These are phyloP conservation scores for Drosophila nigricruria DNA, from an alignment of 2,888 invertebrate genomes.

Conservation along the genomic window DNA sequence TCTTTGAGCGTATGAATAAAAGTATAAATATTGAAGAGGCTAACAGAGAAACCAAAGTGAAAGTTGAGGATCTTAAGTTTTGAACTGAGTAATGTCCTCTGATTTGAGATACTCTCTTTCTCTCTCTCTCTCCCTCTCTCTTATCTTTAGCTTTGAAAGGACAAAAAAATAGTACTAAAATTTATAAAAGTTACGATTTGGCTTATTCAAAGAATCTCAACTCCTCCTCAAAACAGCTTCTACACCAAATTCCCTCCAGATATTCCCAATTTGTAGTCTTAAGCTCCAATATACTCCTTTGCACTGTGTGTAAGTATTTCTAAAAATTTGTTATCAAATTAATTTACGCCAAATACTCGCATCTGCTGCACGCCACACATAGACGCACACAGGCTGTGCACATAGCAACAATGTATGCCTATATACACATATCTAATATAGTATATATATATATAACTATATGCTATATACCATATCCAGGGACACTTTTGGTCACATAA, in stretches of 20 bases:
- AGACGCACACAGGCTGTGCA: slow-evolving; percentile 28
- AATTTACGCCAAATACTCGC: slow-evolving; percentile 75
- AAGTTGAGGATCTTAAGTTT: background rate
- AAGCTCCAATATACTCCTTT: background rate
- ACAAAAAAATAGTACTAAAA: too few relatives aligned
- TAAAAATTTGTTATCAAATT: slow-evolving; percentile 70
- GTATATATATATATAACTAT: slow-evolving; percentile 12
- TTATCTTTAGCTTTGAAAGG: too few relatives aligned
- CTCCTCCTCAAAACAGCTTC: too few relatives aligned
- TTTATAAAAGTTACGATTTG: too few relatives aligned
- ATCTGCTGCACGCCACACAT: slow-evolving; percentile 75
- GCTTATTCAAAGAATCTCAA: too few relatives aligned
- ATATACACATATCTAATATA: slow-evolving; percentile 7
- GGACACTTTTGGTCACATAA: slow-evolving; percentile 40
- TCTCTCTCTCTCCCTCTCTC: too few relatives aligned
- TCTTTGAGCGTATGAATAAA: background rate
- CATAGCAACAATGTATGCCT: slow-evolving; percentile 2
- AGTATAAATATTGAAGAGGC: background rate
- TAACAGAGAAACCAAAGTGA: background rate
- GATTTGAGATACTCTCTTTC: too few relatives aligned
- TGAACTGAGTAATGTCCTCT: background rate
- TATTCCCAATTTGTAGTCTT: too few relatives aligned
- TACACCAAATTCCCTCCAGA: too few relatives aligned
- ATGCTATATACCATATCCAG: slow-evolving; percentile 33
- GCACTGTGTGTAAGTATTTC: background rate